Conservation (phyloP, 1,140 invertebrate species). For the Brachionus plicatilis region DNA sequence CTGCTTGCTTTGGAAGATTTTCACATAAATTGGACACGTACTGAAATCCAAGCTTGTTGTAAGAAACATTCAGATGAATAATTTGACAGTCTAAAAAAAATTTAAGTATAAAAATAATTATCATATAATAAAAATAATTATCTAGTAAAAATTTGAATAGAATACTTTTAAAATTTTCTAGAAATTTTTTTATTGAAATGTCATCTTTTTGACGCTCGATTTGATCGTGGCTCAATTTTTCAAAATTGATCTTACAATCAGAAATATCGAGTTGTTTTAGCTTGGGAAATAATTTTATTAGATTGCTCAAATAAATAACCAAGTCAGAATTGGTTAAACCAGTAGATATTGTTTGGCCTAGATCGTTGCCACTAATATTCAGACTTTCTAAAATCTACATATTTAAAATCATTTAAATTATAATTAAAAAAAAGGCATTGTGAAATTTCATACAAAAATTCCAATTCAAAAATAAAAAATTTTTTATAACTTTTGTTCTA, state of each 20-base stretch:
- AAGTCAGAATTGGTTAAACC: not conserved
- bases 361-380: not conserved
- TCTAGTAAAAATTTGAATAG: not conserved
- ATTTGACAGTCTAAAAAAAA: not conserved
- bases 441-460: too few relatives aligned
- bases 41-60: not conserved
- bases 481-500: too few relatives aligned
- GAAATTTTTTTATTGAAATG: not conserved
- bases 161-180: not conserved
- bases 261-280: not conserved
- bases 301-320: not conserved
- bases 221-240: not conserved
- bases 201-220: not conserved
- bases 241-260: constrained; percentile 32
- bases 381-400: constrained; percentile 1
- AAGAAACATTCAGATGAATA: not conserved
- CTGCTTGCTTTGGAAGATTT: not conserved
- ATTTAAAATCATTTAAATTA: not conserved
- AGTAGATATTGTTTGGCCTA: not conserved
- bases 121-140: too few relatives aligned
- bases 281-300: not conserved
- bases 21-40: not conserved
- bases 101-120: not conserved
- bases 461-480: too few relatives aligned
- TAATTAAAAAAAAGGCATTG: not conserved